A percentile compares a stretch with the other conserved stretches of the same genome.
These are phyloP conservation scores for Hippocampus kuda DNA, from an alignment of 2,797 vertebrate species.

Conservation along the genomic window DNA sequence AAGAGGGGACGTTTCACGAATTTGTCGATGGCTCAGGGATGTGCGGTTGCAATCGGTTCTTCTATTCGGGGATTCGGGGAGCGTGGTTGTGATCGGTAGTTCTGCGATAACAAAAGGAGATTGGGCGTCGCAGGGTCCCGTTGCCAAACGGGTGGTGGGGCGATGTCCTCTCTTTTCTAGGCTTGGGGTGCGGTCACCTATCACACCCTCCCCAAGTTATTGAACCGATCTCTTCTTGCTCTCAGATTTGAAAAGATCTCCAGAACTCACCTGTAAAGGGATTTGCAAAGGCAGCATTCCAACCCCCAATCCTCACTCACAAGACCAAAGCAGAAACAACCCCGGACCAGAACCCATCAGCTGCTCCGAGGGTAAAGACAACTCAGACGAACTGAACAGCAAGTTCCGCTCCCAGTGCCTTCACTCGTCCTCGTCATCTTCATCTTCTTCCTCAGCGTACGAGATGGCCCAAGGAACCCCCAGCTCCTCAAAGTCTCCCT, in stretches of 20 bases:
- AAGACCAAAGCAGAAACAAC: constrained; percentile 22
- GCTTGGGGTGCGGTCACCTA: too few relatives aligned
- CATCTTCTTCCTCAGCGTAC: constrained; percentile 68
- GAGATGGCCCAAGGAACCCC: constrained; percentile 55
- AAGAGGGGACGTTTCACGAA: too few relatives aligned
- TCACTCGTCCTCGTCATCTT: constrained; percentile 70
- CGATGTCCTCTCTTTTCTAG: too few relatives aligned
- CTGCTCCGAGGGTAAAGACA: constrained; percentile 36
- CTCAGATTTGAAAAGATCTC: constrained; percentile 55
- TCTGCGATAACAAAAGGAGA: too few relatives aligned
- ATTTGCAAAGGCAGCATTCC: constrained; percentile 8
- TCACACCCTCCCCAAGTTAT: background rate
- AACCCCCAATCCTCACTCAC: constrained; percentile 3
- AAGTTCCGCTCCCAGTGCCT: constrained; percentile 66
- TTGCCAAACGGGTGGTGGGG: too few relatives aligned
- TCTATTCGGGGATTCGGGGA: too few relatives aligned
- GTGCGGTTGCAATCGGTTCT: too few relatives aligned
- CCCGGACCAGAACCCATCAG: constrained; percentile 22
- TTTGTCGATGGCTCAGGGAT: too few relatives aligned
- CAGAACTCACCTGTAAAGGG: constrained; percentile 42
- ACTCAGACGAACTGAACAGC: constrained; percentile 66
- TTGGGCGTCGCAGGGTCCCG: too few relatives aligned
- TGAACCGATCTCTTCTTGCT: background rate
- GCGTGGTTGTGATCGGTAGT: too few relatives aligned
- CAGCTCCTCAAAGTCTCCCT: constrained; percentile 30